Conservation (phyloP, 1,140 invertebrate genomes). For the Achatina immaculata region DNA sequence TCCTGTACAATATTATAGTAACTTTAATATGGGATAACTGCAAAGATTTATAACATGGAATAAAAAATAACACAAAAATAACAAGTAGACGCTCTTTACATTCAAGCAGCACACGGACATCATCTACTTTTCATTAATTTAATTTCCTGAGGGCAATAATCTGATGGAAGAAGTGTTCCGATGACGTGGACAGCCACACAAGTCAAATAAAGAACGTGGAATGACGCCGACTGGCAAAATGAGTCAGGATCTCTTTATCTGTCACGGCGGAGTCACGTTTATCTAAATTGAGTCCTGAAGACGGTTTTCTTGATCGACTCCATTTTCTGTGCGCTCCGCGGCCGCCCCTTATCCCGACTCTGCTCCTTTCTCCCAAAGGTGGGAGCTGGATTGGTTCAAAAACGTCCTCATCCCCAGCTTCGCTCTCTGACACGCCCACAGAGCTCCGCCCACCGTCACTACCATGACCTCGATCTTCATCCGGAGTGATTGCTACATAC, state of each 20-base stretch:
- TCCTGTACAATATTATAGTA: too few relatives aligned
- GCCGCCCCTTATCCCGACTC: neutral
- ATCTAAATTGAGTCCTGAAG: constrained; percentile 26
- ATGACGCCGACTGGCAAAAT: constrained; percentile 47
- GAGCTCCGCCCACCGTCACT: constrained; percentile 35
- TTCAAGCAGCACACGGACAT: too few relatives aligned
- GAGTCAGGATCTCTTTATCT: constrained; percentile 46
- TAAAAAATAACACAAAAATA: too few relatives aligned
- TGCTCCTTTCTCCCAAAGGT: neutral
- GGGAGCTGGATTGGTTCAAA: constrained; percentile 11
- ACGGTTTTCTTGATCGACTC: constrained; percentile 32
- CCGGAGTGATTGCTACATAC: constrained; percentile 31
- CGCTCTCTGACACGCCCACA: constrained; percentile 37
- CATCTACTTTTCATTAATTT: too few relatives aligned
- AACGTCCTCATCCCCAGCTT: constrained; percentile 38
- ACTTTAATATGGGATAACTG: too few relatives aligned
- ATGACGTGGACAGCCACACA: neutral
- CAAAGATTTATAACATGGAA: too few relatives aligned
- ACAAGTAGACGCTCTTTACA: too few relatives aligned
- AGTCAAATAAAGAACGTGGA: constrained; percentile 49
- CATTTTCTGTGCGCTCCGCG: constrained; percentile 15
- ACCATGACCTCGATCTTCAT: constrained; percentile 16
- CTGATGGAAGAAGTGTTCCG: neutral
- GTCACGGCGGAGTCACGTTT: constrained; percentile 43
- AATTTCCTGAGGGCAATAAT: constrained; percentile 1